Conservation (phyloP, 2,888 invertebrate genomes). For the Lepidochitona cinerea region DNA sequence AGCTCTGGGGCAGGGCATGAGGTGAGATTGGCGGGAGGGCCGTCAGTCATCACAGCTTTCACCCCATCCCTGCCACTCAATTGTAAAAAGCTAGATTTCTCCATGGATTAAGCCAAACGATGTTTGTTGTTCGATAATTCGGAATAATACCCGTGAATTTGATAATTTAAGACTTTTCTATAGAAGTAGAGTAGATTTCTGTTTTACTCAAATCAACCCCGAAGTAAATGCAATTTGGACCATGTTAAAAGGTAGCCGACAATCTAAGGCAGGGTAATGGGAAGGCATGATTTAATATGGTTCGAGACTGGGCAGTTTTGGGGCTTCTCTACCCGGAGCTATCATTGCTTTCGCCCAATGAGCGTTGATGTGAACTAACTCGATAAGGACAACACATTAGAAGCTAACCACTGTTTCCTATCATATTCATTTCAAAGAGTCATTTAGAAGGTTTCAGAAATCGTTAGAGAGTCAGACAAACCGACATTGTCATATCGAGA, state of each 20-base stretch:
- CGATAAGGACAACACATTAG: neutral
- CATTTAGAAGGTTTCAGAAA: neutral
- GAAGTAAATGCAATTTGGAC: conserved; percentile 3
- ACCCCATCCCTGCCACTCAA: neutral
- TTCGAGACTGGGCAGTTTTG: neutral
- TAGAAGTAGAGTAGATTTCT: neutral
- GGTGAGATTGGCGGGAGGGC: too few relatives aligned
- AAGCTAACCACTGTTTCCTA: neutral
- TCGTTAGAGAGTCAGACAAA: neutral
- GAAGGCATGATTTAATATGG: neutral
- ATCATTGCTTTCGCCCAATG: neutral
- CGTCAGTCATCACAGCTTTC: neutral
- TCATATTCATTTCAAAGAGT: neutral
- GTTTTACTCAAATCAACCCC: neutral
- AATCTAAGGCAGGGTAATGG: neutral
- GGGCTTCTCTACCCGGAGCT: neutral
- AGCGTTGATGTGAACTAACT: neutral
- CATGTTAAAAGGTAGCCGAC: neutral
- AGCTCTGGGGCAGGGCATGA: neutral
- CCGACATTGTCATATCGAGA: neutral
- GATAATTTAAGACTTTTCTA: neutral
- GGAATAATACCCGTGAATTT: too few relatives aligned
- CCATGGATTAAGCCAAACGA: too few relatives aligned
- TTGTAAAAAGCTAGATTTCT: neutral
- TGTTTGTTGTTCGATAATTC: too few relatives aligned